These are phyloP conservation scores for Paelopatides confundens DNA, from an alignment of 53 echinoderm and acorn worm species.

Conservation along the genomic window DNA sequence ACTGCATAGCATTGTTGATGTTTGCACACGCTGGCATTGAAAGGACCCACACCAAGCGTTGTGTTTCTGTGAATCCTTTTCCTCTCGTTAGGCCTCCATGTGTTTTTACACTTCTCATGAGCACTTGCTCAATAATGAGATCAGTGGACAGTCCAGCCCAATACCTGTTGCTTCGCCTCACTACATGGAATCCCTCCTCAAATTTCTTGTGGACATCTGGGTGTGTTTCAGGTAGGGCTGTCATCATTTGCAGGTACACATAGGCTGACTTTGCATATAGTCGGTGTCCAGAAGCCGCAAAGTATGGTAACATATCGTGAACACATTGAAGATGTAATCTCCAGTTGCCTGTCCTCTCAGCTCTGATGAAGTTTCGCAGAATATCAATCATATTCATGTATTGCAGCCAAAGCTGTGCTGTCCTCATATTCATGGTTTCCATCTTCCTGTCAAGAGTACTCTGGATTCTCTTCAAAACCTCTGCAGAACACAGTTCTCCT, in stretches of 20 bases:
- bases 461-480: too few relatives aligned
- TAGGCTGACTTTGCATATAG: conserved; percentile 34
- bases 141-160: conserved; percentile 51
- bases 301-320: not conserved
- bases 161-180: conserved; percentile 27
- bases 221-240: not conserved
- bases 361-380: conserved; percentile 7
- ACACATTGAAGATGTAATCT: conserved; percentile 5
- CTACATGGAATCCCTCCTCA: conserved; percentile 32
- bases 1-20: too few relatives aligned
- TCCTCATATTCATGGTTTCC: too few relatives aligned
- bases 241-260: conserved; percentile 38
- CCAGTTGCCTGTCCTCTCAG: conserved; percentile 49
- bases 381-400: too few relatives aligned
- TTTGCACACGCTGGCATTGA: too few relatives aligned
- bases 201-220: conserved; percentile 35
- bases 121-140: conserved; percentile 58
- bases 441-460: too few relatives aligned
- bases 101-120: conserved; percentile 61
- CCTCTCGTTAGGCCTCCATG: conserved; percentile 57
- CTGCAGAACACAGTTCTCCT: too few relatives aligned
- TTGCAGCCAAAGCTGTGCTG: too few relatives aligned
- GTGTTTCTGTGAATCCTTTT: too few relatives aligned
- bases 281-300: conserved; percentile 55
- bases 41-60: too few relatives aligned